phyloP scores from a whole-genome alignment of 2,113 vertebrate species.

The Nicator chloris region DNA sequence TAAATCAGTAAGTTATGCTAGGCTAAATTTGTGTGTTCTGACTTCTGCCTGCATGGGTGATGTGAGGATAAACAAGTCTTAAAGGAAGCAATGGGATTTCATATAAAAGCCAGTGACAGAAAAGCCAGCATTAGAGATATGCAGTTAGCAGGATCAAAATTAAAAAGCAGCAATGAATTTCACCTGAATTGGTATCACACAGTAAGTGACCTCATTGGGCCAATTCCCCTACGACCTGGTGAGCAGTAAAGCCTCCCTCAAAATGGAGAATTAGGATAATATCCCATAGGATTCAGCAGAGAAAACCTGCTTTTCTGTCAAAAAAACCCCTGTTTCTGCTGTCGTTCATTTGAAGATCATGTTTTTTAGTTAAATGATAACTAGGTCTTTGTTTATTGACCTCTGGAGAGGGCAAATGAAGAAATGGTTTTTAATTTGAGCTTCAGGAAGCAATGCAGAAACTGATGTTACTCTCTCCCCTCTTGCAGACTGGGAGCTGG shows the following conservation, averaged over 20 bases:
- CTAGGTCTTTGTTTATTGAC: neutral
- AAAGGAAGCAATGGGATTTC: neutral
- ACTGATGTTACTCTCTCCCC: neutral
- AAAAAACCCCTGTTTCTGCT: neutral
- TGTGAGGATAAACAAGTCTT: neutral
- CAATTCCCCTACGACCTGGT: neutral
- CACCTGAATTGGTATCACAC: neutral
- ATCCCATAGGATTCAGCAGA: neutral
- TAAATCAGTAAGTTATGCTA: neutral
- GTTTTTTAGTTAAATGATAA: neutral
- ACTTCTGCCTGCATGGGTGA: neutral
- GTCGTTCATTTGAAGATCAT: neutral
- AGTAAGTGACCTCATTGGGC: neutral
- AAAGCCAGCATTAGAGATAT: neutral
- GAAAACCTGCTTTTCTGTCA: neutral
- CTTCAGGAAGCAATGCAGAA: neutral
- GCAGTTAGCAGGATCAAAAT: neutral
- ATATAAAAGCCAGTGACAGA: neutral
- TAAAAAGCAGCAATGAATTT: neutral
- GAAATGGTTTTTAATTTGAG: neutral
- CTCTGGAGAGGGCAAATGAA: neutral
- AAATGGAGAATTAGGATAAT: neutral
- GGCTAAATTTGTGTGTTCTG: neutral
- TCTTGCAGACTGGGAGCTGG: conserved; percentile 60
- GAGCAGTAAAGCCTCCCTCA: neutral